Evolutionary conservation across 2,888 invertebrate genomes (phyloP).

Genomic region (Chironomus riparius): DNA sequence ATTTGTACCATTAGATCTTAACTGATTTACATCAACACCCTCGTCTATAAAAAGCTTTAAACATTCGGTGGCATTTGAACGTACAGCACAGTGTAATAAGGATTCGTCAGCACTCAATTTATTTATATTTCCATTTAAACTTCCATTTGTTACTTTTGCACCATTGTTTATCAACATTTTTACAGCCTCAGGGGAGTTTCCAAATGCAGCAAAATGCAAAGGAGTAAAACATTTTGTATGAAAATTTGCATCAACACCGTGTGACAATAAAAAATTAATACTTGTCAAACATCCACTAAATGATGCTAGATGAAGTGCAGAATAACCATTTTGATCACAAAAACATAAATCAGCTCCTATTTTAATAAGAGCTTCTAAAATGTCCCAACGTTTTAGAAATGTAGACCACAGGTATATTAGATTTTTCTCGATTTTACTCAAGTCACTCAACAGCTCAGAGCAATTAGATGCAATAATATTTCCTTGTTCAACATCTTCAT

Average conservation of each 20-base stretch:
- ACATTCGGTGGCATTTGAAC: constrained; percentile 75
- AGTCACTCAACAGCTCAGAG: constrained; percentile 46
- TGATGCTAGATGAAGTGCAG: constrained; percentile 66
- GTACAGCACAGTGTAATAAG: constrained; percentile 73
- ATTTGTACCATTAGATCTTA: constrained; percentile 67
- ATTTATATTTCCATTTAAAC: constrained; percentile 34
- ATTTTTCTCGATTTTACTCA: constrained; percentile 59
- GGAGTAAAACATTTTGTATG: constrained; percentile 67
- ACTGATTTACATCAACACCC: constrained; percentile 65
- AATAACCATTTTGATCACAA: constrained; percentile 62
- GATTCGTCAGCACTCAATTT: constrained; percentile 58
- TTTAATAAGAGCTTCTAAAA: constrained; percentile 53
- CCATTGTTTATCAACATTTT: constrained; percentile 65
- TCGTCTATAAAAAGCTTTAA: constrained; percentile 63
- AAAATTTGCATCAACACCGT: constrained; percentile 60
- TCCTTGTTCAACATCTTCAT: constrained; percentile 66
- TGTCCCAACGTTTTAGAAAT: constrained; percentile 58
- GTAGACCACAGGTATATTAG: constrained; percentile 65
- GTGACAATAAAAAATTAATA: constrained; percentile 56
- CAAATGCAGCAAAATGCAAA: constrained; percentile 83
- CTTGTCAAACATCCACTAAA: constrained; percentile 69
- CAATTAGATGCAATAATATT: constrained; percentile 52
- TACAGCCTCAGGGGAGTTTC: constrained; percentile 72
- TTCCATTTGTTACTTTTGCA: constrained; percentile 56
- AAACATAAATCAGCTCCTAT: constrained; percentile 63